Conservation (phyloP, 2,888 invertebrate species). For the Xylota sylvarum region DNA sequence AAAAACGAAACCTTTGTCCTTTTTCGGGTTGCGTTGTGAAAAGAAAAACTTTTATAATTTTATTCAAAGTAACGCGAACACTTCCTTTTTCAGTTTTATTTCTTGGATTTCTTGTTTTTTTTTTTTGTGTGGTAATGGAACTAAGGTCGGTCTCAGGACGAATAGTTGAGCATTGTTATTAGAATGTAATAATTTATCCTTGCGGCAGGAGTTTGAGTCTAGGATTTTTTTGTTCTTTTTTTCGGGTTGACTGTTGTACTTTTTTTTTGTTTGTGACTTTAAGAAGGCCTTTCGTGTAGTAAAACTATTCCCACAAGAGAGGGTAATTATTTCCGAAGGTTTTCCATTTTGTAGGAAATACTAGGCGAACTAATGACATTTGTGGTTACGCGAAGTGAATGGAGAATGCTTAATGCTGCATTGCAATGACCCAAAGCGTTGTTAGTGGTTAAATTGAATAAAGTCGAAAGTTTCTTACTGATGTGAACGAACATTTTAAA, state of each 20-base stretch:
- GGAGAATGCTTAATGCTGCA: neutral
- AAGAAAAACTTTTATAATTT: slow-evolving; percentile 76
- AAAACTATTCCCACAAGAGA: slow-evolving; percentile 54
- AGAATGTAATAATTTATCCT: slow-evolving; percentile 73
- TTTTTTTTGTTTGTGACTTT: slow-evolving; percentile 53
- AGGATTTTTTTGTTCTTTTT: slow-evolving; percentile 29
- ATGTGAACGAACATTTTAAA: neutral
- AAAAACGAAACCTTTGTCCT: slow-evolving; percentile 62
- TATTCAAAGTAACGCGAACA: slow-evolving; percentile 77
- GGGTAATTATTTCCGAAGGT: slow-evolving; percentile 65
- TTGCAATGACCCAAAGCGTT: neutral
- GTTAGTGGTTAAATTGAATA: slow-evolving; percentile 2
- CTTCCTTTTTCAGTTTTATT: slow-evolving; percentile 58
- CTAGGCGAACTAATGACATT: slow-evolving; percentile 42
- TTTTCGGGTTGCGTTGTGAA: slow-evolving; percentile 62
- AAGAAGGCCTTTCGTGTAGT: neutral
- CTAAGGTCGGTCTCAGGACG: slow-evolving; percentile 63
- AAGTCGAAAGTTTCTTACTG: slow-evolving; percentile 9
- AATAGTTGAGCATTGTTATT: slow-evolving; percentile 73
- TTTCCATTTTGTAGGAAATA: slow-evolving; percentile 23
- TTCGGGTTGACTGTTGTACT: slow-evolving; percentile 53
- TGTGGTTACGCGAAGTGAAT: neutral
- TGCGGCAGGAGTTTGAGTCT: slow-evolving; percentile 23
- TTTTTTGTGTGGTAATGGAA: slow-evolving; percentile 48
- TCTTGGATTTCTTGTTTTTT: slow-evolving; percentile 26